A percentile compares a stretch with the other conserved stretches of the same genome.
phyloP scores from a whole-genome alignment of 1,140 invertebrate species.

The Calephelis nemesis region DNA sequence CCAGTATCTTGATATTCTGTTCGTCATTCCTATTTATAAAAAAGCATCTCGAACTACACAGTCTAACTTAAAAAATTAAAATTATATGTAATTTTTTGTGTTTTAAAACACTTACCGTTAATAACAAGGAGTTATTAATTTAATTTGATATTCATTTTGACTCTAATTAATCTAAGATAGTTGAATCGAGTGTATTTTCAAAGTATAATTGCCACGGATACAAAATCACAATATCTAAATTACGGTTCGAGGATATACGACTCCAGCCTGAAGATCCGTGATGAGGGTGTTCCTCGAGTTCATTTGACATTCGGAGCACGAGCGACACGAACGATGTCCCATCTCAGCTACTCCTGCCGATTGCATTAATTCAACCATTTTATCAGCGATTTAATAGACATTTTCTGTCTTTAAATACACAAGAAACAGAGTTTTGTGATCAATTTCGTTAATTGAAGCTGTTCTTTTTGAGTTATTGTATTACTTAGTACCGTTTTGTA shows the following conservation, averaged over 20 bases:
- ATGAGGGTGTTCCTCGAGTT: constrained; percentile 50
- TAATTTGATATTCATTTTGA: too few species aligned
- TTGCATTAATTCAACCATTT: constrained; percentile 76
- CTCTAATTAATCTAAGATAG: too few species aligned
- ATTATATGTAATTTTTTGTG: too few species aligned
- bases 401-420: constrained; percentile 33
- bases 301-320: constrained; percentile 72
- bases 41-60: too few species aligned
- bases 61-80: too few species aligned
- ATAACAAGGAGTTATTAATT: too few species aligned
- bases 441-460: not conserved
- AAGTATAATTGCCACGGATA: constrained; percentile 63
- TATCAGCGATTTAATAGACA: constrained; percentile 75
- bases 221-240: constrained; percentile 74
- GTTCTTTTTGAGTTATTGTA: not conserved
- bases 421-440: constrained; percentile 5
- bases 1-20: too few species aligned
- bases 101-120: too few species aligned
- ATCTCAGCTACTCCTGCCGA: constrained; percentile 67
- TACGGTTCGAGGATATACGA: constrained; percentile 38
- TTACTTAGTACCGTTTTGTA: not conserved
- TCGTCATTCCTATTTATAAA: too few species aligned
- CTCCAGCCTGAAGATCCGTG: constrained; percentile 15
- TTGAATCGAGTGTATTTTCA: constrained; percentile 27
- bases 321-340: constrained; percentile 68